Evolutionary conservation across 2,113 vertebrate species (phyloP).

Genomic region (Orycteropus afer): DNA sequence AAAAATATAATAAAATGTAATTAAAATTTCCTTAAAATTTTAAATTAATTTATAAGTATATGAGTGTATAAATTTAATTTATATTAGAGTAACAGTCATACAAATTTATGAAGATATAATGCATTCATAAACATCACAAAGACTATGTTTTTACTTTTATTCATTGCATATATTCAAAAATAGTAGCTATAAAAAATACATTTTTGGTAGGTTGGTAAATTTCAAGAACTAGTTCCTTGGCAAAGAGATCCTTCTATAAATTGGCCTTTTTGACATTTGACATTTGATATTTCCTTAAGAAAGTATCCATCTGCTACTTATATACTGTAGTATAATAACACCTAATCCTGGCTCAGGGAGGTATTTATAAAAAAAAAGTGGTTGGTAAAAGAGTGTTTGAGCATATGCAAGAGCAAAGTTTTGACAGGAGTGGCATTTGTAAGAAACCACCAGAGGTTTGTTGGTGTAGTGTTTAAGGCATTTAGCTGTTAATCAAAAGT

Average conservation of each 20-base stretch:
- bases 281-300: neutral
- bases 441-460: accelerated
- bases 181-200: neutral
- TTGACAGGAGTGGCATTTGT: accelerated
- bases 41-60: neutral
- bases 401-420: neutral
- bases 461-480: too few relatives aligned
- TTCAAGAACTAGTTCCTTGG: neutral
- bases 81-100: neutral
- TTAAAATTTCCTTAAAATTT: too few relatives aligned
- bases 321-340: accelerated
- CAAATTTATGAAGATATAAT: neutral
- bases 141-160: neutral
- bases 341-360: neutral
- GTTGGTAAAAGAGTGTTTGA: neutral
- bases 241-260: neutral
- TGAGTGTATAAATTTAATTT: neutral
- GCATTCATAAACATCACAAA: neutral
- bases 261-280: neutral
- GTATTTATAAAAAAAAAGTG: neutral
- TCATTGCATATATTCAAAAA: neutral
- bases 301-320: neutral
- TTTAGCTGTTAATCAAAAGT: too few relatives aligned
- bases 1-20: too few relatives aligned
- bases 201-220: neutral